A percentile compares a stretch with the other conserved stretches of the same genome.
Conservation (phyloP, 2,888 invertebrate species). For the Phaonia tiefii region DNA sequence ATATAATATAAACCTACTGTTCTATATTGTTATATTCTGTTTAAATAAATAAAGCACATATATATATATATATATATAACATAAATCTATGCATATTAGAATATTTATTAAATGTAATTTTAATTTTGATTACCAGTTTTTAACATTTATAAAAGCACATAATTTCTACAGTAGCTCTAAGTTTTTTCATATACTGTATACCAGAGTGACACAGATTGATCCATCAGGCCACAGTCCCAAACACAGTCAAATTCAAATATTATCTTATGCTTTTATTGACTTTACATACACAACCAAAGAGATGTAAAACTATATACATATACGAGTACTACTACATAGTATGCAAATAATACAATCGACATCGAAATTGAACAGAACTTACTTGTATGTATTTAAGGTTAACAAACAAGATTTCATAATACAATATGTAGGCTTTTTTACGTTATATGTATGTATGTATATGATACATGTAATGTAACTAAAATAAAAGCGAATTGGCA, state of each 20-base stretch:
- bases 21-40: too few relatives aligned
- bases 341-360: conserved; percentile 40
- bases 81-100: too few relatives aligned
- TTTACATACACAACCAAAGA: neutral
- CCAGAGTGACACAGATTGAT: neutral
- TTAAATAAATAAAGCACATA: too few relatives aligned
- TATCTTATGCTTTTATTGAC: neutral
- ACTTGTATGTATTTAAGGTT: neutral
- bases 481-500: conserved; percentile 76
- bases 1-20: too few relatives aligned
- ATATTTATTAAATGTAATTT: too few relatives aligned
- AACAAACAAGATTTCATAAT: neutral
- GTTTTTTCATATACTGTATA: too few relatives aligned
- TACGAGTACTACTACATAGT: conserved; percentile 41
- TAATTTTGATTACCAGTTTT: too few relatives aligned
- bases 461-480: conserved; percentile 6
- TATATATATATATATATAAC: too few relatives aligned
- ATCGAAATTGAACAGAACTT: conserved; percentile 27
- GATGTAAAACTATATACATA: conserved; percentile 58
- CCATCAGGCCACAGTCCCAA: neutral
- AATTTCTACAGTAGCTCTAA: too few relatives aligned
- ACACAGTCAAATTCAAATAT: neutral
- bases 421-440: neutral
- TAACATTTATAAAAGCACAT: too few relatives aligned
- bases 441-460: neutral